phyloP scores from a whole-genome alignment of 2,113 vertebrate species.

The Phalacrocorax carbo region DNA sequence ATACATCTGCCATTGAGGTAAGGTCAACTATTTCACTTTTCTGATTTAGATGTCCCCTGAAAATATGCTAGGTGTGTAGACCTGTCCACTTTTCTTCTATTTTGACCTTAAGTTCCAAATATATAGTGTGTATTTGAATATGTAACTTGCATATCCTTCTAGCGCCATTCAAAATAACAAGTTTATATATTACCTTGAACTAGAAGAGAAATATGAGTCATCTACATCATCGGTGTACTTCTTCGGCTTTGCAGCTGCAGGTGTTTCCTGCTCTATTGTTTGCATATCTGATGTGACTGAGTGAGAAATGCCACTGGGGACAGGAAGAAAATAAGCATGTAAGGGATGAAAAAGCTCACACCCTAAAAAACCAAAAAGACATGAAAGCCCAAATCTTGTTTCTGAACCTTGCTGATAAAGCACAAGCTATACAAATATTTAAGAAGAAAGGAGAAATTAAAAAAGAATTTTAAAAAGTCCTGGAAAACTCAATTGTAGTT shows the following conservation, averaged over 20 bases:
- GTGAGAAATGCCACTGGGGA: slow-evolving; percentile 89
- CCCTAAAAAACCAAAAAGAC: background rate
- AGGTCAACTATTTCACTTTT: background rate
- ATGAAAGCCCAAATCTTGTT: background rate
- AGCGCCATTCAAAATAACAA: background rate
- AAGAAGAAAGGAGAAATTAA: background rate
- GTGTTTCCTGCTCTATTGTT: slow-evolving; percentile 91
- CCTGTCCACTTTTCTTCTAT: background rate
- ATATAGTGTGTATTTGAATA: background rate
- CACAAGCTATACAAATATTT: background rate
- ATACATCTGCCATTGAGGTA: background rate
- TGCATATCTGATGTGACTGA: slow-evolving; percentile 92
- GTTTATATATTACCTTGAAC: slow-evolving; percentile 63
- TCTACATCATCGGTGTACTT: slow-evolving; percentile 78
- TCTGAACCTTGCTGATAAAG: background rate
- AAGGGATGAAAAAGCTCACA: background rate
- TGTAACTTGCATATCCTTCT: background rate
- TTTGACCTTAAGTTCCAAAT: background rate
- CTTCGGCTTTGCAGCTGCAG: slow-evolving; percentile 65
- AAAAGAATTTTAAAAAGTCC: background rate
- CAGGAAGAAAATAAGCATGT: background rate
- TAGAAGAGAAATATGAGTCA: slow-evolving; percentile 75
- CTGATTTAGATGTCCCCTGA: background rate
- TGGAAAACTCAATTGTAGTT: background rate
- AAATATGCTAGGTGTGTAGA: background rate